Conservation (phyloP, 2,797 vertebrate genomes). For the Rhynchonycteris naso region DNA sequence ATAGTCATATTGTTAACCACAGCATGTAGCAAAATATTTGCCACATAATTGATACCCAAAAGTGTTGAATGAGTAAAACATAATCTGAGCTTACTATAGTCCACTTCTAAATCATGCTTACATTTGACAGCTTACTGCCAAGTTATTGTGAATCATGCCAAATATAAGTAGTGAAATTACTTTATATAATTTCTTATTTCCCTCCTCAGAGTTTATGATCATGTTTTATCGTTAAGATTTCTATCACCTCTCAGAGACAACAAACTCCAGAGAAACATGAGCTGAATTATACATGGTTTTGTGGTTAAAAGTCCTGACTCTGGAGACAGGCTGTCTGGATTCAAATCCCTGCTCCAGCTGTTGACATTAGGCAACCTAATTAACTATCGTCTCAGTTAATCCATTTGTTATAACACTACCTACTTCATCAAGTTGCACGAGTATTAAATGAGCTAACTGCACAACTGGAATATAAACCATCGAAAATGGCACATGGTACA, state of each 20-base stretch:
- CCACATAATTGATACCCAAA: not conserved
- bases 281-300: not conserved
- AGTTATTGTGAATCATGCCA: not conserved
- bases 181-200: conserved; percentile 28
- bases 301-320: not conserved
- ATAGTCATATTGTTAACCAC: not conserved
- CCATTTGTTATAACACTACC: not conserved
- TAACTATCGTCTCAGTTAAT: conserved; percentile 23
- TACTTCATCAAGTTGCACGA: not conserved
- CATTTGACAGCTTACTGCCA: not conserved
- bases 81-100: not conserved
- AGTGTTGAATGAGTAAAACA: conserved; percentile 13
- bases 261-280: not conserved
- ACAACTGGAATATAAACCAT: not conserved
- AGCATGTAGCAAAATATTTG: not conserved
- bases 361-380: conserved; percentile 1
- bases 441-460: conserved; percentile 30
- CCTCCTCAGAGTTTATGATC: not conserved
- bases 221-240: not conserved
- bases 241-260: not conserved
- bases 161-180: not conserved
- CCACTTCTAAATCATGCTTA: not conserved
- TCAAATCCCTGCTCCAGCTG: not conserved
- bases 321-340: not conserved
- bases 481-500: not conserved